A percentile compares a stretch with the other conserved stretches of the same genome.
phyloP scores from a whole-genome alignment of 2,113 vertebrate genomes.

The Hoplias malabaricus region DNA sequence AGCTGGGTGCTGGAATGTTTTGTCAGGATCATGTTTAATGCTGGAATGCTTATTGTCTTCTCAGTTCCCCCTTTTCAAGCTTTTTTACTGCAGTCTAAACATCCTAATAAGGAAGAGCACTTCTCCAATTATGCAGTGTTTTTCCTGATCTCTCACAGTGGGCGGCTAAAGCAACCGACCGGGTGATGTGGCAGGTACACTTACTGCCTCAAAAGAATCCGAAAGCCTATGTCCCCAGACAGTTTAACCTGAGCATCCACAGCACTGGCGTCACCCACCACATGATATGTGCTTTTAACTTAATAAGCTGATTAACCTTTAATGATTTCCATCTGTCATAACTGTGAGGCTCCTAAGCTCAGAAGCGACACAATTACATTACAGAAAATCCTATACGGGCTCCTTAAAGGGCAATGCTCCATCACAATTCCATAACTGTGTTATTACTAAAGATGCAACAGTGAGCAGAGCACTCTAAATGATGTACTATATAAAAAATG shows the following conservation, averaged over 20 bases:
- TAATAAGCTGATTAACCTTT: constrained; percentile 30
- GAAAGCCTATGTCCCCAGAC: neutral
- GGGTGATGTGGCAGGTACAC: constrained; percentile 17
- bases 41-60: constrained; percentile 1
- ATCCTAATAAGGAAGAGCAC: neutral
- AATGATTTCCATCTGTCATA: neutral
- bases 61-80: neutral
- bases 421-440: neutral
- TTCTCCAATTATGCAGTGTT: neutral
- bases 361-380: neutral
- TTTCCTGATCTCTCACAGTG: neutral
- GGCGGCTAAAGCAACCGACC: neutral
- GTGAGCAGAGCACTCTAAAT: neutral
- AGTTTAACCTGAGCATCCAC: too few species aligned
- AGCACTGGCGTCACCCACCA: neutral
- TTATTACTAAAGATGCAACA: neutral
- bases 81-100: neutral
- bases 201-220: constrained; percentile 5
- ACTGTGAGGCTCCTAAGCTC: neutral
- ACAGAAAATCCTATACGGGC: neutral
- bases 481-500: neutral
- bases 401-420: neutral
- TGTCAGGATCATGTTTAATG: constrained; percentile 38
- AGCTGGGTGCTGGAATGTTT: constrained; percentile 32
- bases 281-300: constrained; percentile 29